A percentile compares a stretch with the other conserved stretches of the same genome.
Conservation (phyloP, 2,113 vertebrate genomes). For the Pyxicephalus adspersus region DNA sequence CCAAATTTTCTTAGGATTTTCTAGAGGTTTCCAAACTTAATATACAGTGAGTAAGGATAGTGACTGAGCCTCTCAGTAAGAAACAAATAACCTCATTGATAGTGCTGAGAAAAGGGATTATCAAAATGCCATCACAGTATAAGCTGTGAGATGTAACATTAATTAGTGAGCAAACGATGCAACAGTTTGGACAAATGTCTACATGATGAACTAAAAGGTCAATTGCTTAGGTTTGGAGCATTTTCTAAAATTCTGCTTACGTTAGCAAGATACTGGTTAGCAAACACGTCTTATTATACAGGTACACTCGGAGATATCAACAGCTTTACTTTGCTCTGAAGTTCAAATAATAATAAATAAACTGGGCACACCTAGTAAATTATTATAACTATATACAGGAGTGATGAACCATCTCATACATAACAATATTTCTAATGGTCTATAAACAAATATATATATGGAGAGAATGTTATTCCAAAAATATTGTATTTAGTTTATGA, state of each 20-base stretch:
- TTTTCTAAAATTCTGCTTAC: conserved; percentile 31
- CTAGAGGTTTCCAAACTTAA: too few species aligned
- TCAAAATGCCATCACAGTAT: conserved; percentile 15
- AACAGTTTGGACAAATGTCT: conserved; percentile 26
- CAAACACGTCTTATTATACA: conserved; percentile 1
- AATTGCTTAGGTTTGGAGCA: conserved; percentile 22
- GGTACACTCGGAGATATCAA: not conserved
- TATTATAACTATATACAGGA: not conserved
- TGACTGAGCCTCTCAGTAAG: not conserved
- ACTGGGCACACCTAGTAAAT: conserved; percentile 9
- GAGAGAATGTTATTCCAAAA: too few species aligned
- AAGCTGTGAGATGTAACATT: conserved; percentile 26
- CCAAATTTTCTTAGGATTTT: too few species aligned
- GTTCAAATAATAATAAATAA: not conserved
- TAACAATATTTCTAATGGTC: too few species aligned
- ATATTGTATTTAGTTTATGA: too few species aligned
- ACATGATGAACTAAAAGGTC: conserved; percentile 33
- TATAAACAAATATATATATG: too few species aligned
- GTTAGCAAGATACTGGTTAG: conserved; percentile 28
- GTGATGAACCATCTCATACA: too few species aligned
- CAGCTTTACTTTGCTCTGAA: not conserved
- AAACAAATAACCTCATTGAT: not conserved
- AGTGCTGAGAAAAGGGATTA: conserved; percentile 19
- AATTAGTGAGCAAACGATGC: conserved; percentile 33
- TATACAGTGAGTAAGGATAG: too few species aligned